A percentile compares a stretch with the other conserved stretches of the same genome.
Evolutionary conservation across 2,797 vertebrate genomes (phyloP).

Genomic region (Salarias fasciatus): DNA sequence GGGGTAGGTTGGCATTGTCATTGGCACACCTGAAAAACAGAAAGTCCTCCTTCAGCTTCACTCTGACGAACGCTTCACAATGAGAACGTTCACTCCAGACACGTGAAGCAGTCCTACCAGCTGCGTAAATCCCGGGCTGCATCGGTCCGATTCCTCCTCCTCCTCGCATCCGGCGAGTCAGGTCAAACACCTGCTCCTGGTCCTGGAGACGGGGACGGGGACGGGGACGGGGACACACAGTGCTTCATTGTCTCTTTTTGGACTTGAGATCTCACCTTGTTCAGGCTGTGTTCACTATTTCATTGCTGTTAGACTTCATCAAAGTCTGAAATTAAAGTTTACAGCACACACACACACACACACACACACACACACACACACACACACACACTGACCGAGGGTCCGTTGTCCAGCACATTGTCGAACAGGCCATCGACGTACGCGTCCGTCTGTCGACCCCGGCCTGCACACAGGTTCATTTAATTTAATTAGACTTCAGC

Average conservation of each 20-base stretch:
- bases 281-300: too few species aligned
- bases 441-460: conserved; percentile 81
- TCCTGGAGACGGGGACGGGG: too few species aligned
- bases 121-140: conserved; percentile 80
- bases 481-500: too few species aligned
- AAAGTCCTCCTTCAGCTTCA: background rate
- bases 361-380: conserved; percentile 12
- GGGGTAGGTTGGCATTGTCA: conserved; percentile 78
- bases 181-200: conserved; percentile 81
- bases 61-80: background rate
- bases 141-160: conserved; percentile 90
- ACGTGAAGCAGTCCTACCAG: conserved; percentile 75
- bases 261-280: too few species aligned
- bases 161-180: conserved; percentile 91
- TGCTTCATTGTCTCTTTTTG: too few species aligned
- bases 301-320: too few species aligned
- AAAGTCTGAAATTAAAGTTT: conserved; percentile 26
- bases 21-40: conserved; percentile 65
- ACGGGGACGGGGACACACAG: too few species aligned
- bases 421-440: conserved; percentile 92
- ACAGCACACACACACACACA: conserved; percentile 5
- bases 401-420: conserved; percentile 82
- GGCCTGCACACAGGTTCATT: conserved; percentile 49
- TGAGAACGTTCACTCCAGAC: too few species aligned
- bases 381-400: conserved; percentile 57